These are phyloP conservation scores for Paracanthobrama guichenoti DNA, from an alignment of 2,113 vertebrate species.

Conservation along the genomic window DNA sequence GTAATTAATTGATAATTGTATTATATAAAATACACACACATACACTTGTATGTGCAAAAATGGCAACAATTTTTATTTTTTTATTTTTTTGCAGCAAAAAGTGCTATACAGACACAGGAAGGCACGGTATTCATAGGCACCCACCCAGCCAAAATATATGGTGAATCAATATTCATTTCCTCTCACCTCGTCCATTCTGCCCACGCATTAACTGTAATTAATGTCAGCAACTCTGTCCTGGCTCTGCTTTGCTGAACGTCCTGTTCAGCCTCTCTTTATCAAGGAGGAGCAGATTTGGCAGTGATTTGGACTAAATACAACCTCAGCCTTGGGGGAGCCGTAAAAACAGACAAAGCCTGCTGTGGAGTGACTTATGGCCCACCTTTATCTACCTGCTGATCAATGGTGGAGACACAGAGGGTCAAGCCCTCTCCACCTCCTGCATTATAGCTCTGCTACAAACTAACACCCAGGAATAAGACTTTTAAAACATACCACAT, in stretches of 20 bases:
- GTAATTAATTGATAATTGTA: background rate
- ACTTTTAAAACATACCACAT: constrained; percentile 4
- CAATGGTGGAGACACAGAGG: constrained; percentile 54
- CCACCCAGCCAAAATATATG: constrained; percentile 40
- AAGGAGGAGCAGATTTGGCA: constrained; percentile 59
- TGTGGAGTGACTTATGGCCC: constrained; percentile 58
- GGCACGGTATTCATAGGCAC: constrained; percentile 8
- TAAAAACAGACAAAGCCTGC: constrained; percentile 54
- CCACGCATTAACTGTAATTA: constrained; percentile 50
- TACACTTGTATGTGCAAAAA: too few relatives aligned
- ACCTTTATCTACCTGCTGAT: constrained; percentile 58
- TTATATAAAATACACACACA: background rate
- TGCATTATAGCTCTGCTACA: constrained; percentile 28
- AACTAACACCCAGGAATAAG: constrained; percentile 2
- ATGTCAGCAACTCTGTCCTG: constrained; percentile 5
- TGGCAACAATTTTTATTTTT: too few relatives aligned
- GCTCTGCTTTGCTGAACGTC: background rate
- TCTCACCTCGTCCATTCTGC: constrained; percentile 40
- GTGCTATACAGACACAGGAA: background rate
- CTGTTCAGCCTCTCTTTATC: constrained; percentile 49
- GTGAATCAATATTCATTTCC: constrained; percentile 41
- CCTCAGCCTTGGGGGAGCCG: constrained; percentile 33
- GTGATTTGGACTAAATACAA: constrained; percentile 52
- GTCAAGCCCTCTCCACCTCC: constrained; percentile 44
- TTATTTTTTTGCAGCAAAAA: background rate